phyloP scores from a whole-genome alignment of 2,888 invertebrate genomes.

The Idaea straminata region DNA sequence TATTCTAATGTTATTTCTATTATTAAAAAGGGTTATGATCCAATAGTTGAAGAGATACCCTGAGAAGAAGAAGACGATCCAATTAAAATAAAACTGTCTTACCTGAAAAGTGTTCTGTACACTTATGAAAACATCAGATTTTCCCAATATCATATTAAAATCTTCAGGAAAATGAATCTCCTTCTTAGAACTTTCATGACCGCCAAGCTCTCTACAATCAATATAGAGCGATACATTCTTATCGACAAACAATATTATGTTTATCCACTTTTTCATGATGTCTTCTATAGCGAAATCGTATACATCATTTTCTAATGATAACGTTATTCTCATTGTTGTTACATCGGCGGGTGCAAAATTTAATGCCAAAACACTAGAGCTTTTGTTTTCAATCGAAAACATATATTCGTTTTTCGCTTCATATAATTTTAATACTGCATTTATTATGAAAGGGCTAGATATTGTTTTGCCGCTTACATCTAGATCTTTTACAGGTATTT shows the following conservation, averaged over 20 bases:
- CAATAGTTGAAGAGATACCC: slow-evolving; percentile 4
- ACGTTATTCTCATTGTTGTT: slow-evolving; percentile 24
- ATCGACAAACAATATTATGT: slow-evolving; percentile 35
- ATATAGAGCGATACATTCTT: slow-evolving; percentile 26
- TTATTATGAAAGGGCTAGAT: slow-evolving; percentile 46
- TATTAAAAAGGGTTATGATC: too few relatives aligned
- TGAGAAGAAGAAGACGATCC: too few relatives aligned
- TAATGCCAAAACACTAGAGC: slow-evolving; percentile 34
- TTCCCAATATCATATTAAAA: slow-evolving; percentile 20
- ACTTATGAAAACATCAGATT: slow-evolving; percentile 9
- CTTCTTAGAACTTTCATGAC: not conserved
- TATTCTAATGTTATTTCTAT: too few relatives aligned
- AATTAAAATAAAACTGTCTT: slow-evolving; percentile 10
- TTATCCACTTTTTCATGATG: slow-evolving; percentile 26
- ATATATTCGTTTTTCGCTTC: slow-evolving; percentile 36
- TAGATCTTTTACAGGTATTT: slow-evolving; percentile 24
- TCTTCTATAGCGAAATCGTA: slow-evolving; percentile 7
- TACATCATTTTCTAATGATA: slow-evolving; percentile 18
- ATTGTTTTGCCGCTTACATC: slow-evolving; percentile 26
- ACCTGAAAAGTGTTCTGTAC: slow-evolving; percentile 16
- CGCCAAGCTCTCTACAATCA: slow-evolving; percentile 26
- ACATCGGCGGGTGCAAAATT: slow-evolving; percentile 31
- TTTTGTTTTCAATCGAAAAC: slow-evolving; percentile 46
- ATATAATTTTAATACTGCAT: slow-evolving; percentile 42
- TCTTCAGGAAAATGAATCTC: slow-evolving; percentile 14